Evolutionary conservation across 2,888 invertebrate species (phyloP).

Genomic region (Neelides folsomi): DNA sequence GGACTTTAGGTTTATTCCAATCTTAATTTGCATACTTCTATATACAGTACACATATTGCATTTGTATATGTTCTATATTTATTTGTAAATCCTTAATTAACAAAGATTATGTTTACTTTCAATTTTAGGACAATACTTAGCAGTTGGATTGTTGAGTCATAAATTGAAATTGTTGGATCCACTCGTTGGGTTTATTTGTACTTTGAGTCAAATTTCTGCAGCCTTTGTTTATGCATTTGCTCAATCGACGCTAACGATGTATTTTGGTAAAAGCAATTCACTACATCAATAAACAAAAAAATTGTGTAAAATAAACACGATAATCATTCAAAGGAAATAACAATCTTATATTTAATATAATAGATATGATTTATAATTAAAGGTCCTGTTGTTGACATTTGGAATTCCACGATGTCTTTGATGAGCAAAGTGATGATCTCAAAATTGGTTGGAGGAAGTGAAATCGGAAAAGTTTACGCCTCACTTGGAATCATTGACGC

Average conservation of each 20-base stretch:
- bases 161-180: slow-evolving; percentile 1
- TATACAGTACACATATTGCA: too few relatives aligned
- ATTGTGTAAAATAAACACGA: too few relatives aligned
- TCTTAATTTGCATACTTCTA: too few relatives aligned
- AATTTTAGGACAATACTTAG: not conserved
- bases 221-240: slow-evolving; percentile 10
- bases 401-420: slow-evolving; percentile 23
- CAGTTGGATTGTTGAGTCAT: slow-evolving; percentile 1
- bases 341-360: too few relatives aligned
- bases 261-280: slow-evolving; percentile 4
- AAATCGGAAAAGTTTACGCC: slow-evolving; percentile 21
- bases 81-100: too few relatives aligned
- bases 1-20: too few relatives aligned
- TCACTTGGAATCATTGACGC: slow-evolving; percentile 20
- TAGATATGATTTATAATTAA: too few relatives aligned
- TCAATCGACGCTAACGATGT: slow-evolving; percentile 5
- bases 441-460: slow-evolving; percentile 15
- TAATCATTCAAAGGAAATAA: too few relatives aligned
- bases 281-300: too few relatives aligned
- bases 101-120: too few relatives aligned
- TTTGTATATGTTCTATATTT: too few relatives aligned
- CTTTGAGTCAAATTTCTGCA: not conserved
- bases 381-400: slow-evolving; percentile 22
- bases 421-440: slow-evolving; percentile 22
- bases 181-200: slow-evolving; percentile 4